These are phyloP conservation scores for Melanotaenia boesemani DNA, from an alignment of 2,797 vertebrate species.

Conservation along the genomic window DNA sequence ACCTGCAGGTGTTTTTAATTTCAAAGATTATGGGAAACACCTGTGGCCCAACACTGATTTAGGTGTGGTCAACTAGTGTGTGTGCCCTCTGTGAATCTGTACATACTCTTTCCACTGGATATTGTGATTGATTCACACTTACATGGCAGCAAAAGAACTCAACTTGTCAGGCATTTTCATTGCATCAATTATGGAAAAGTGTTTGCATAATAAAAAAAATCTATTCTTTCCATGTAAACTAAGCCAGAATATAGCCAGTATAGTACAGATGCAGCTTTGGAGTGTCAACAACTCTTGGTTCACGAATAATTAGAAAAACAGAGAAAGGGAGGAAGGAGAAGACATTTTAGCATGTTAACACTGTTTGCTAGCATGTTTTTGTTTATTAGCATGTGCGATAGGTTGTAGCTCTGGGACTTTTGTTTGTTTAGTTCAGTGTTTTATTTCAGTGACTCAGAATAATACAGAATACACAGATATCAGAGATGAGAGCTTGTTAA, in stretches of 20 bases:
- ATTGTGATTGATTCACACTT: conserved; percentile 8
- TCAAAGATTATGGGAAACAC: conserved; percentile 57
- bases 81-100: conserved; percentile 11
- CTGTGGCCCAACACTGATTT: conserved; percentile 21
- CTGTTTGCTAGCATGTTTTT: neutral
- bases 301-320: conserved; percentile 23
- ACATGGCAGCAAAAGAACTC: neutral
- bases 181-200: neutral
- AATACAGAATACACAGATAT: conserved; percentile 7
- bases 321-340: conserved; percentile 1
- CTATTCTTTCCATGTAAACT: conserved; percentile 6
- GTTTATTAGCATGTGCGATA: neutral
- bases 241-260: conserved; percentile 36
- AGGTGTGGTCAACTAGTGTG: conserved; percentile 23
- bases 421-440: conserved; percentile 11
- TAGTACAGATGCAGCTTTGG: conserved; percentile 38
- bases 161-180: neutral
- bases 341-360: neutral
- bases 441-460: conserved; percentile 20
- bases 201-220: neutral
- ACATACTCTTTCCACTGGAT: conserved; percentile 30
- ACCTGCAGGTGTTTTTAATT: conserved; percentile 41
- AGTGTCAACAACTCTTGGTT: conserved; percentile 38
- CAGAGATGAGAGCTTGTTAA: conserved; percentile 22
- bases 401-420: conserved; percentile 5